phyloP scores from a whole-genome alignment of 2,888 invertebrate species.

The Drosophila flavopinicola region DNA sequence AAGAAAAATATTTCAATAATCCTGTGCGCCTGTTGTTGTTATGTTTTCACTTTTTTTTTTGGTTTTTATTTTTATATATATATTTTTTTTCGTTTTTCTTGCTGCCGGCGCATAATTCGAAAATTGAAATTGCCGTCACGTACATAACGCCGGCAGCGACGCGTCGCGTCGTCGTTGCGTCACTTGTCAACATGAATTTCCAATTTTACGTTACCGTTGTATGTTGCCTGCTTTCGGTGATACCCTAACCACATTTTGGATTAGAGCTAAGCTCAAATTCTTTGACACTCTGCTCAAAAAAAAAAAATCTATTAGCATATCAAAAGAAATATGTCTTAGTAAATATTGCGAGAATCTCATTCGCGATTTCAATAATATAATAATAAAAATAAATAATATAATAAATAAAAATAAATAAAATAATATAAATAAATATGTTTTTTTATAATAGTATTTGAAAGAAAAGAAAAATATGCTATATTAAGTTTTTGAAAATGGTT shows the following conservation, averaged over 20 bases:
- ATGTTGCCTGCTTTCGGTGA: slow-evolving; percentile 31
- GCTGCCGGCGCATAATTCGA: slow-evolving; percentile 51
- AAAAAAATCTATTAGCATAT: not conserved
- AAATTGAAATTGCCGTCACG: slow-evolving; percentile 74
- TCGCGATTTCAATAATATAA: too few relatives aligned
- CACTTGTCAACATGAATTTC: slow-evolving; percentile 79
- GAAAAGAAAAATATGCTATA: too few relatives aligned
- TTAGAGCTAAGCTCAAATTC: not conserved
- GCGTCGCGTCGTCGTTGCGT: slow-evolving; percentile 33
- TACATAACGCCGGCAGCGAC: slow-evolving; percentile 61
- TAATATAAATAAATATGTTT: too few relatives aligned
- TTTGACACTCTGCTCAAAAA: not conserved
- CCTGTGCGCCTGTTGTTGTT: slow-evolving; percentile 13
- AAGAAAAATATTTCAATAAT: slow-evolving; percentile 61
- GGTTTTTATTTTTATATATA: slow-evolving; percentile 8
- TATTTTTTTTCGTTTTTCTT: too few relatives aligned
- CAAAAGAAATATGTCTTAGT: too few relatives aligned
- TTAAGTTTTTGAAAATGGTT: too few relatives aligned
- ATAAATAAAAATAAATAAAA: too few relatives aligned
- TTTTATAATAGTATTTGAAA: too few relatives aligned
- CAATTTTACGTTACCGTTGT: slow-evolving; percentile 60
- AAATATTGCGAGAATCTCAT: too few relatives aligned
- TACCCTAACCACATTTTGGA: slow-evolving; percentile 32
- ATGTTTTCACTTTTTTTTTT: slow-evolving; percentile 12
- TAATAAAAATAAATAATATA: too few relatives aligned